phyloP scores from a whole-genome alignment of 2,797 vertebrate species.

The Streptopelia turtur region DNA sequence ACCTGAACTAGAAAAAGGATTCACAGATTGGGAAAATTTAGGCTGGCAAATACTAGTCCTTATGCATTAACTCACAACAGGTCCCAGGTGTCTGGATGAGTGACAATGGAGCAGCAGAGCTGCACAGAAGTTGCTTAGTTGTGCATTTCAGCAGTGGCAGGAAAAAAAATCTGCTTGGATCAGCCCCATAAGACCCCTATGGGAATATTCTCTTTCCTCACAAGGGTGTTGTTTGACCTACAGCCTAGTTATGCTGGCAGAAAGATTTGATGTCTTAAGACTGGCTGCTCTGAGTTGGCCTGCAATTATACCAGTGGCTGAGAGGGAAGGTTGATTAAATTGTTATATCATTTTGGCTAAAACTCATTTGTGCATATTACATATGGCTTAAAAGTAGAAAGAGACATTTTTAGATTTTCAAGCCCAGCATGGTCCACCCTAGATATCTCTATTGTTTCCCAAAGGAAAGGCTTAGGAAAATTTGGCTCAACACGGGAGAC shows the following conservation, averaged over 20 bases:
- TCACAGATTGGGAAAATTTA: background rate
- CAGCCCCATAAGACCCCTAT: background rate
- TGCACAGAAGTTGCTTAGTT: background rate
- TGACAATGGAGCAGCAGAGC: background rate
- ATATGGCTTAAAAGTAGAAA: background rate
- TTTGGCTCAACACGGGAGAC: accelerated
- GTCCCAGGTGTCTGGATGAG: background rate
- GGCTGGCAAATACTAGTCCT: background rate
- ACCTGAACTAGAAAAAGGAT: background rate
- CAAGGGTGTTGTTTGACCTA: background rate
- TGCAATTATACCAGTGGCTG: background rate
- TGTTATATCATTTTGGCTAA: background rate
- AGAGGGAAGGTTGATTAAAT: background rate
- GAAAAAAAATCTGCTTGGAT: slow-evolving; percentile 8
- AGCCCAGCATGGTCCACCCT: background rate
- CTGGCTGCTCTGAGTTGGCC: background rate
- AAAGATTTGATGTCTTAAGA: background rate
- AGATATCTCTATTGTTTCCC: background rate
- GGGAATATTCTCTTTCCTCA: background rate
- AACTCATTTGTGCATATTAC: background rate
- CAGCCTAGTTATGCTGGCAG: background rate
- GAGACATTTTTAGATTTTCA: background rate
- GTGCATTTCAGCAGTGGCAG: background rate
- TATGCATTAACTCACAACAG: background rate
- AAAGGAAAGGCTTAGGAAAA: background rate